Base-by-base conservation (phyloP, 2,888 invertebrate genomes). In the Chymomyza fuscimana region DNA sequence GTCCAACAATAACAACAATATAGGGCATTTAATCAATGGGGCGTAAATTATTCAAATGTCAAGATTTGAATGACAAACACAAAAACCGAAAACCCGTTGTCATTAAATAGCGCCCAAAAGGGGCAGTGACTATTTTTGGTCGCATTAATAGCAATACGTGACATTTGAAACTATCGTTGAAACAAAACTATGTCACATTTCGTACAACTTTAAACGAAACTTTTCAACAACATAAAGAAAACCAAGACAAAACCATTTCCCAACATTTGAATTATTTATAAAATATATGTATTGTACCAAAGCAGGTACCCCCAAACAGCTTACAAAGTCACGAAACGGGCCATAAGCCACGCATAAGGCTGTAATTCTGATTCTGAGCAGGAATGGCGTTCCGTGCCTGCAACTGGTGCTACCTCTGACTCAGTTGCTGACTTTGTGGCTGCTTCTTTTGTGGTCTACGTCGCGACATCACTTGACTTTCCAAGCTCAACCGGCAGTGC, bases 181-280 rank as follows among this genome's bases (percentile, higher is more conserved):
- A 46, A 3, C 40, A 46, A 46, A 46, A 46, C 2, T 46, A 12
- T 46, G 40, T 46, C 12, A 12, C 40, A 46, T 46, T 12, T 46
- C 1, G 40, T 46, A 46, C 12, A 63, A 76, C 58, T 63, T 29
- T 3, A 54, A 40, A 36, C 7, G 16, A 10, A 46, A 46, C 12
- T 46, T 46, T 46, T 46, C 40, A 32, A 32, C 32, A 9, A 32
- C 9, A 25, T 25, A 32, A 0, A 5, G 32, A 32, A 46, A 46
- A 46, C 12, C 40, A 46, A 0, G 4, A 46, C 67, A 62, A 15
- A 60, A 58, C 61, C 15, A 56, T 62, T 40, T 67, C 29, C 40
- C 19, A 60, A 25, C 60, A 69, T 70, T 72, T 87, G 67, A 69
- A 86, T 86, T 70, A 86, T 86, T 80, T 78, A 87, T 74, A 73